Conservation (phyloP, 1,140 invertebrate species). For the Penaeus japonicus region DNA sequence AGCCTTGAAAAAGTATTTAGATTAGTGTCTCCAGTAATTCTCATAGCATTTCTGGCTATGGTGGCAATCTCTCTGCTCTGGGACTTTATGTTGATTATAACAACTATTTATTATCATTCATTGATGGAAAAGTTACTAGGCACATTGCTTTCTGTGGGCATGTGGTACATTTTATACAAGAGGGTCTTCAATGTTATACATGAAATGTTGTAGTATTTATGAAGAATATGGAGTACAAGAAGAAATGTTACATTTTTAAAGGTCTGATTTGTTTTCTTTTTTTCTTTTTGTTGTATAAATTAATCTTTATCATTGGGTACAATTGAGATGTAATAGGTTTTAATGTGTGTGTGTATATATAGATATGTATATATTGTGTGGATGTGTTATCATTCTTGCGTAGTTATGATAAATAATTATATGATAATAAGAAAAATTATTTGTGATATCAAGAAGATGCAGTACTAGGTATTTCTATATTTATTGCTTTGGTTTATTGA, state of each 20-base stretch:
- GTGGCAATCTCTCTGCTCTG: conserved; percentile 9
- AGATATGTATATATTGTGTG: not conserved
- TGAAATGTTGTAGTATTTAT: not conserved
- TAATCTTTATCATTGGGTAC: not conserved
- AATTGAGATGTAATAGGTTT: not conserved
- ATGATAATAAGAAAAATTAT: not conserved
- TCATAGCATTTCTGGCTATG: not conserved
- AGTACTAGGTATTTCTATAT: not conserved
- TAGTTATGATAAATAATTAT: not conserved
- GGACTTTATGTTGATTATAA: conserved; percentile 40
- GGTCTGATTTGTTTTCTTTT: not conserved
- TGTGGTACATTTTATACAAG: conserved; percentile 22
- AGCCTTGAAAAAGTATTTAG: not conserved
- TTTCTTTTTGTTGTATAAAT: not conserved
- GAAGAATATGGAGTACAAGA: not conserved
- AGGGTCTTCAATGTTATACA: not conserved
- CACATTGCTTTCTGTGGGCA: not conserved
- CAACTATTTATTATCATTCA: conserved; percentile 38
- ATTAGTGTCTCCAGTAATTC: not conserved
- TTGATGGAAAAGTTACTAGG: conserved; percentile 36
- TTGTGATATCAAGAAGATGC: not conserved
- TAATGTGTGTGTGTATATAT: not conserved
- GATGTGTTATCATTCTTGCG: not conserved
- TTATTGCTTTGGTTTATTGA: not conserved
- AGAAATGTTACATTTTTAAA: not conserved